Evolutionary conservation across 2,113 vertebrate genomes (phyloP), one percentile per base, ranked within the genome.

Genomic region (Zosterops pallidus): DNA sequence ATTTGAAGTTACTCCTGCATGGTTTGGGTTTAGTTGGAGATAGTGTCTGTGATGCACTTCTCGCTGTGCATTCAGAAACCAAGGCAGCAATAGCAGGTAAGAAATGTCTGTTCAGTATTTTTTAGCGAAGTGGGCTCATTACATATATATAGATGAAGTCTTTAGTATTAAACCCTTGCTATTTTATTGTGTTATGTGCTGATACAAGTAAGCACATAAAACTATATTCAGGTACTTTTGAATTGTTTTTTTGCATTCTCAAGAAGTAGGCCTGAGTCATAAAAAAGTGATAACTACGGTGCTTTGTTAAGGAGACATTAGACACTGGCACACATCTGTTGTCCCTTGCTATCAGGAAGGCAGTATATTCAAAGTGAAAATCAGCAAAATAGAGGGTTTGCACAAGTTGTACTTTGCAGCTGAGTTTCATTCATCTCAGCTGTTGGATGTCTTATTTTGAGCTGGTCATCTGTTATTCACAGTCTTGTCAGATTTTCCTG

Each of bases 1-100:
- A 99, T 97, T 80, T 99, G 77, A 99, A 99, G 97, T 97, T 98
- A 50, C 92, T 99, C 39, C 97, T 99, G 60, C 98, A 99, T 96
- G 98, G 98, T 25, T 95, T 98, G 21, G 99, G 99, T 33, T 97
- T 99, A 92, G 97, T 98, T 14, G 99, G 99, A 37, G 98, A 99
- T 33, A 98, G 98, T 52, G 92, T 98, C 91, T 99, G 99, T 84
- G 97, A 99, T 69, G 97, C 98, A 5, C 98, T 99, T 47, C 82
- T 99, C 74, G 95, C 98, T 78, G 96, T 99, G 62, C 99, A 99
- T 86, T 97, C 97, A 70, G 98, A 98, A 94, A 97, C 98, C 72
- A 99, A 98, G 89, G 95, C 91, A 8, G 72, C 97, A 49, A 80
- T 99, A 97, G 96, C 98, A 98, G 99, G 99, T 99, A 84, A 98